These are phyloP conservation scores for Plotosus lineatus DNA, from an alignment of 2,113 vertebrate genomes.

Conservation along the genomic window DNA sequence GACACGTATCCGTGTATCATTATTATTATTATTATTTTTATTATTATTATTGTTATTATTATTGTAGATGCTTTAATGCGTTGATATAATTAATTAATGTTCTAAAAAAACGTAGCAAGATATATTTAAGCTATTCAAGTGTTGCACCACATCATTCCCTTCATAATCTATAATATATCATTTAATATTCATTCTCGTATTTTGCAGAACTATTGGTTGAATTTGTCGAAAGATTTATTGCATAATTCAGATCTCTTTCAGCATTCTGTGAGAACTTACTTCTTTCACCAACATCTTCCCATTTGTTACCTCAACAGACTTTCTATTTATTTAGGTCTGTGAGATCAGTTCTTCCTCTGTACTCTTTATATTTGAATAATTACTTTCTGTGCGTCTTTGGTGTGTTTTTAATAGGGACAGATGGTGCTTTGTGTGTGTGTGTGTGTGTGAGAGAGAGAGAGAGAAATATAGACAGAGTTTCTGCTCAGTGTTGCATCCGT, in stretches of 20 bases:
- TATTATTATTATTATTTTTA: background rate
- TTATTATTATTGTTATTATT: too few relatives aligned
- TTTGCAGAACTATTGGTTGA: background rate
- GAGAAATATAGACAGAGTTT: background rate
- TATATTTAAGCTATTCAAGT: too few relatives aligned
- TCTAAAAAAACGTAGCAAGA: too few relatives aligned
- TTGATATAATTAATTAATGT: too few relatives aligned
- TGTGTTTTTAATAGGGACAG: background rate
- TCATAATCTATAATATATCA: background rate
- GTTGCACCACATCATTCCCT: too few relatives aligned
- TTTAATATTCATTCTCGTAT: background rate
- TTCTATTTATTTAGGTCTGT: too few relatives aligned
- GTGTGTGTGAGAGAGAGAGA: background rate
- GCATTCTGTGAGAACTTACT: background rate
- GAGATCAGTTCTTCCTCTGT: too few relatives aligned
- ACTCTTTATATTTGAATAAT: too few relatives aligned
- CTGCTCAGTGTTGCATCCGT: conserved; percentile 26
- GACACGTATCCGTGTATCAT: background rate
- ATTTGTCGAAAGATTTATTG: background rate
- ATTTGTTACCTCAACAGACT: too few relatives aligned
- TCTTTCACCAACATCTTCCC: background rate
- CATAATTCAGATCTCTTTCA: background rate
- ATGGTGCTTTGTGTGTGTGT: background rate
- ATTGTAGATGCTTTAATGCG: background rate
- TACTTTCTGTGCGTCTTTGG: too few relatives aligned